A percentile compares a stretch with the other conserved stretches of the same genome.
Evolutionary conservation across 1,140 invertebrate species (phyloP).

Genomic region (Nasonia longicornis): DNA sequence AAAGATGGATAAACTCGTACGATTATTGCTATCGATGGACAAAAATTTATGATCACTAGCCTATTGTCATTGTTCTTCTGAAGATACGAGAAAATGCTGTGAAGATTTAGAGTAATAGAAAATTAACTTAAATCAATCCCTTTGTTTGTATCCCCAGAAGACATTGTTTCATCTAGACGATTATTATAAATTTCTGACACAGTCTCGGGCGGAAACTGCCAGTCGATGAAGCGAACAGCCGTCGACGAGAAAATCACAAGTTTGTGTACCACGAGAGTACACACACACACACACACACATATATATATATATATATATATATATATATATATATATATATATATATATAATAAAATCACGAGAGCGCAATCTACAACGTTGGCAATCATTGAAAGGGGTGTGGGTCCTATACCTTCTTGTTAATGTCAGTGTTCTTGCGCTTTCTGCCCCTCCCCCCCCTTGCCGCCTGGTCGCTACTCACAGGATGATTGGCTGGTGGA

Average conservation of each 20-base stretch:
- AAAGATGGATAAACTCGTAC: constrained; percentile 31
- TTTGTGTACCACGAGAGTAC: constrained; percentile 7
- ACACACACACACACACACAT: too few species aligned
- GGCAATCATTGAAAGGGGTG: constrained; percentile 65
- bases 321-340: background rate
- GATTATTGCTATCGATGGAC: constrained; percentile 39
- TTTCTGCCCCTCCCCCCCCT: constrained; percentile 70
- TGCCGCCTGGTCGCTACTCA: constrained; percentile 70
- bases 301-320: background rate
- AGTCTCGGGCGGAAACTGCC: constrained; percentile 32
- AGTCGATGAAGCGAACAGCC: constrained; percentile 41
- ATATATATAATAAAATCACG: constrained; percentile 38
- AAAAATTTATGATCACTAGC: constrained; percentile 47
- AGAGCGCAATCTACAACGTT: constrained; percentile 57
- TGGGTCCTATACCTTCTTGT: constrained; percentile 70
- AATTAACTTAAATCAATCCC: constrained; percentile 8
- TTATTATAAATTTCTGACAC: constrained; percentile 35
- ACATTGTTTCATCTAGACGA: constrained; percentile 33
- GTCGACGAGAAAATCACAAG: constrained; percentile 45
- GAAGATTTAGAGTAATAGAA: constrained; percentile 23
- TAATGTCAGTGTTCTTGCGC: constrained; percentile 70
- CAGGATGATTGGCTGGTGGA: constrained; percentile 67
- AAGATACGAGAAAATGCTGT: constrained; percentile 30
- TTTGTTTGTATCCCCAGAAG: constrained; percentile 29
- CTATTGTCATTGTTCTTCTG: constrained; percentile 38